Evolutionary conservation across 2,888 invertebrate genomes (phyloP).

Genomic region (Yponomeuta sedellus): DNA sequence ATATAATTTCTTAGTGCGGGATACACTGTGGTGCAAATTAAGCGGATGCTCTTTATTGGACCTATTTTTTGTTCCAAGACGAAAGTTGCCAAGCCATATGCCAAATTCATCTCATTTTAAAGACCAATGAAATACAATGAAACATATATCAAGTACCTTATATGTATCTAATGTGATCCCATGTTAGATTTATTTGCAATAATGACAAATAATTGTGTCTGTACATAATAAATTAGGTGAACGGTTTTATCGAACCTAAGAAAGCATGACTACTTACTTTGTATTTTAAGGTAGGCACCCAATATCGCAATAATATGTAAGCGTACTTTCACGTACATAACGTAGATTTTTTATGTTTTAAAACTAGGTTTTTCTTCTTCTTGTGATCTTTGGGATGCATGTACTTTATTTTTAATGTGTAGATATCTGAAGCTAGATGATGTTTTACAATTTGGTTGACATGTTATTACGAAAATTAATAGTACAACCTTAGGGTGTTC

Average conservation of each 20-base stretch:
- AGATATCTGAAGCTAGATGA: not conserved
- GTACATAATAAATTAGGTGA: not conserved
- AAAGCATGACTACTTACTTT: not conserved
- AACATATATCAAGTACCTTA: not conserved
- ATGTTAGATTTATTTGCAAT: not conserved
- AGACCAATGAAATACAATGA: not conserved
- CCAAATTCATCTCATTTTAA: no score
- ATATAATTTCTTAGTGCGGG: no score
- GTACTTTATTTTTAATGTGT: not conserved
- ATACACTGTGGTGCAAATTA: no score
- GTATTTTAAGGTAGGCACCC: not conserved
- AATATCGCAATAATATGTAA: not conserved
- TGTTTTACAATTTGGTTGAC: not conserved
- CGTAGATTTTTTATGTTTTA: not conserved
- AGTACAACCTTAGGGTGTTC: slow-evolving; percentile 6
- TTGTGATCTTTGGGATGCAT: not conserved
- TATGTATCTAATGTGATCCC: no score
- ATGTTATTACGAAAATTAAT: not conserved
- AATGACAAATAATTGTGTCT: not conserved
- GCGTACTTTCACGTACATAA: not conserved
- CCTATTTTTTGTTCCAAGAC: no score
- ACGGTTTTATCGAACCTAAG: not conserved
- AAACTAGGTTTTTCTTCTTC: not conserved
- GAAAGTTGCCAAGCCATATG: no score
- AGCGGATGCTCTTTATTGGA: no score